Percentiles rank a stretch among this genome's conserved stretches.
Conservation (phyloP, 2,797 vertebrate genomes). For the Bradypus variegatus region DNA sequence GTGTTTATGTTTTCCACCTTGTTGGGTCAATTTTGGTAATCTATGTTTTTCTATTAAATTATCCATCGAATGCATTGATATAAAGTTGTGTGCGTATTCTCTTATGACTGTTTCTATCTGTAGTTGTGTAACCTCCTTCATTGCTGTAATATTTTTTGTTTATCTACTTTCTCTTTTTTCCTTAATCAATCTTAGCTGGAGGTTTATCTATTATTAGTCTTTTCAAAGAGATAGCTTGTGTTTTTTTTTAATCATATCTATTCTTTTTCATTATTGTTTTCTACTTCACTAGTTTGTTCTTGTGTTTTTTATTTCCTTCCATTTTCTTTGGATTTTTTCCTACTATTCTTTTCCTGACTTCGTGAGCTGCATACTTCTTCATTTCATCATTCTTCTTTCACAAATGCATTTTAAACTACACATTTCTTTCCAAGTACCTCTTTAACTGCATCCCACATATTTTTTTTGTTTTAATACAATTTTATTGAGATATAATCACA, state of each 20-base stretch:
- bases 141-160: neutral
- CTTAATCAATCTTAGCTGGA: neutral
- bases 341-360: conserved; percentile 9
- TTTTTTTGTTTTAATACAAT: too few relatives aligned
- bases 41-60: conserved; percentile 12
- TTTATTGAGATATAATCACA: too few relatives aligned
- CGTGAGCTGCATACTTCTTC: neutral
- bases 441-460: conserved; percentile 14
- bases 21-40: neutral
- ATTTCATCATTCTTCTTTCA: conserved; percentile 16
- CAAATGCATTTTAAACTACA: neutral
- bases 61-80: neutral
- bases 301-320: neutral
- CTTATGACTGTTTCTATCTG: neutral
- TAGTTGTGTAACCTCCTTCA: neutral
- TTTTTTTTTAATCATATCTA: neutral
- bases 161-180: neutral
- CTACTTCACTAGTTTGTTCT: neutral
- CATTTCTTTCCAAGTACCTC: neutral
- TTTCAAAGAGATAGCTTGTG: neutral
- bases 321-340: neutral
- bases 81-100: neutral
- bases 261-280: neutral
- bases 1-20: neutral
- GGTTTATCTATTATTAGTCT: neutral